A percentile compares a stretch with the other conserved stretches of the same genome.
Evolutionary conservation across 2,888 invertebrate species (phyloP).

Genomic region (Silvanus unidentatus): DNA sequence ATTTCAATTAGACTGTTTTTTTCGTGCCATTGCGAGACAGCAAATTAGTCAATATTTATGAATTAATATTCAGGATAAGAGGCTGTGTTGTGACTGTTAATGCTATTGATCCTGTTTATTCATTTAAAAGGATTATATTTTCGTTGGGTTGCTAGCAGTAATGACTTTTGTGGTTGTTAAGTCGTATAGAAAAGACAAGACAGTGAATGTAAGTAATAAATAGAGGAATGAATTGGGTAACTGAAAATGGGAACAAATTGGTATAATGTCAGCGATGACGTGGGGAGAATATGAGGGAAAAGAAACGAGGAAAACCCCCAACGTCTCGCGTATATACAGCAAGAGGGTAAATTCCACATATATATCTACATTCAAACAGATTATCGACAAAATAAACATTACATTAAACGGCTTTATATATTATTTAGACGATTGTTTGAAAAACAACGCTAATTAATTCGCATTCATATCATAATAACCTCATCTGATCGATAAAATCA

Average conservation of each 20-base stretch:
- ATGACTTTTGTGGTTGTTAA: slow-evolving; percentile 21
- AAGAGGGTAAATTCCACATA: slow-evolving; percentile 24
- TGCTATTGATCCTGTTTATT: too few relatives aligned
- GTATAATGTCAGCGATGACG: slow-evolving; percentile 30
- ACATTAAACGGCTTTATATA: slow-evolving; percentile 28
- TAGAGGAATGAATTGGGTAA: slow-evolving; percentile 33
- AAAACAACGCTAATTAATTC: too few relatives aligned
- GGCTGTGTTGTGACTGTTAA: too few relatives aligned
- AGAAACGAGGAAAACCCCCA: slow-evolving; percentile 14
- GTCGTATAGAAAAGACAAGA: slow-evolving; percentile 1
- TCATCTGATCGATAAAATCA: too few relatives aligned
- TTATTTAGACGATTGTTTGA: not conserved
- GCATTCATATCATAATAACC: too few relatives aligned
- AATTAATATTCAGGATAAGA: too few relatives aligned
- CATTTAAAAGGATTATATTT: slow-evolving; percentile 6
- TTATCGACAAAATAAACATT: slow-evolving; percentile 33
- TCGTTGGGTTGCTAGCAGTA: slow-evolving; percentile 31
- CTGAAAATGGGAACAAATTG: slow-evolving; percentile 35
- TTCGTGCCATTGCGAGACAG: too few relatives aligned
- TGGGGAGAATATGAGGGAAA: slow-evolving; percentile 28
- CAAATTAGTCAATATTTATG: too few relatives aligned
- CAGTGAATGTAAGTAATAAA: slow-evolving; percentile 26
- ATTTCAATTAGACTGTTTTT: too few relatives aligned
- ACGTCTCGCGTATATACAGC: too few relatives aligned
- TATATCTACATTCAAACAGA: slow-evolving; percentile 8